These are phyloP conservation scores for Aporophyla lueneburgensis DNA, from an alignment of 2,888 invertebrate genomes.

Conservation along the genomic window DNA sequence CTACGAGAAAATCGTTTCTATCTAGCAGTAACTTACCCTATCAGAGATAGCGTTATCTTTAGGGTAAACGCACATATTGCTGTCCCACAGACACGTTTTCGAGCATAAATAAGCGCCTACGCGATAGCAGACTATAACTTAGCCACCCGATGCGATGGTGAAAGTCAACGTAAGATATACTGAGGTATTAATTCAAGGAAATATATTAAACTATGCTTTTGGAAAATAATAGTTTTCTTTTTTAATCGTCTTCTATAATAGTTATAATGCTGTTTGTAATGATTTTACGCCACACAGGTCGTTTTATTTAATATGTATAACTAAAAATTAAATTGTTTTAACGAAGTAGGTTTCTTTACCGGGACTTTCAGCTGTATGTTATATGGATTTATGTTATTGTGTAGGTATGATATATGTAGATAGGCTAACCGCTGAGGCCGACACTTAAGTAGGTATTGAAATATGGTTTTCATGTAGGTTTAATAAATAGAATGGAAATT, in stretches of 20 bases:
- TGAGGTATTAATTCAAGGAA: neutral
- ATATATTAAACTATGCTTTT: neutral
- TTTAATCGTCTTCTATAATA: neutral
- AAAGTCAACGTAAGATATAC: slow-evolving; percentile 58
- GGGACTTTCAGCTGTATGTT: neutral
- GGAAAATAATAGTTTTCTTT: slow-evolving; percentile 18
- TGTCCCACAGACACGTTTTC: slow-evolving; percentile 61
- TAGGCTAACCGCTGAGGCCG: neutral
- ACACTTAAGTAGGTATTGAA: neutral
- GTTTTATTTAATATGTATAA: neutral
- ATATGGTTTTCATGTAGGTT: neutral
- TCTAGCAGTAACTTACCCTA: slow-evolving; percentile 50
- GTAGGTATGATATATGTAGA: neutral
- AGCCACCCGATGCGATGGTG: slow-evolving; percentile 50
- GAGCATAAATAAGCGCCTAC: slow-evolving; percentile 75
- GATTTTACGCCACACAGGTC: neutral
- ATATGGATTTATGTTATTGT: neutral
- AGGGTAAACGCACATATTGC: slow-evolving; percentile 68
- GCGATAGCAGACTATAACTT: slow-evolving; percentile 46
- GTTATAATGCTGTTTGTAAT: neutral
- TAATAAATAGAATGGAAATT: neutral
- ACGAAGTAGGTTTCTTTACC: neutral
- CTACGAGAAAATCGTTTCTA: slow-evolving; percentile 46
- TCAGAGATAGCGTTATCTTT: slow-evolving; percentile 60
- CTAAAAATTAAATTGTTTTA: neutral